A percentile compares a stretch with the other conserved stretches of the same genome.
phyloP scores from a whole-genome alignment of 2,888 invertebrate species.

The Coelogynopora nodosa region DNA sequence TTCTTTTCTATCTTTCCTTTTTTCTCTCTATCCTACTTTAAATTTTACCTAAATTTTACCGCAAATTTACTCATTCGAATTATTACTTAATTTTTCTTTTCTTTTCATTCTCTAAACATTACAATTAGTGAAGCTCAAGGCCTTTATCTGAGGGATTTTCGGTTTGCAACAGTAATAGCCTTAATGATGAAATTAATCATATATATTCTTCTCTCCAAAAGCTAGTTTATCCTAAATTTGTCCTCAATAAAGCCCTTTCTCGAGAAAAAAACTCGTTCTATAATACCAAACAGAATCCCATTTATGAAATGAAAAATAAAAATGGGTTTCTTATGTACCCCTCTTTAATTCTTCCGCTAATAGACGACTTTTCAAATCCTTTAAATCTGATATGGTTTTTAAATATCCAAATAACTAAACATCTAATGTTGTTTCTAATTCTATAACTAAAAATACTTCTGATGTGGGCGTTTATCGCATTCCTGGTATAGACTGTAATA shows the following conservation, averaged over 20 bases:
- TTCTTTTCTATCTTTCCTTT: conserved; percentile 2
- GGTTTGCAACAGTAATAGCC: not conserved
- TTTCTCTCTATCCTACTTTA: not conserved
- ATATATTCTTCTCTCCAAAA: not conserved
- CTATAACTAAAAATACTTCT: no score
- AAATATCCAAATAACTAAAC: not conserved
- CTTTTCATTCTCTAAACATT: not conserved
- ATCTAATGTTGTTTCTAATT: not conserved
- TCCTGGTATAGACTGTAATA: not conserved
- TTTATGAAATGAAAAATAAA: not conserved
- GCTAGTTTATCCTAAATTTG: not conserved
- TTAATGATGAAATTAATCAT: conserved; percentile 17
- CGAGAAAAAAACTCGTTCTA: not conserved
- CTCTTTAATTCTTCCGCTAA: not conserved
- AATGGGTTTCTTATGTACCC: not conserved
- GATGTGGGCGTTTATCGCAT: not conserved
- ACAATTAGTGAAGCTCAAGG: not conserved
- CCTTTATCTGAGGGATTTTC: not conserved
- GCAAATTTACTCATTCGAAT: not conserved
- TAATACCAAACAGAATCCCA: not conserved
- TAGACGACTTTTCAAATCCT: not conserved
- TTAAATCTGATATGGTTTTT: not conserved
- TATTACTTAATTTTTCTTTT: not conserved
- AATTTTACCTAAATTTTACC: not conserved
- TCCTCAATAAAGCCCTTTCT: not conserved